These are phyloP conservation scores for Leptogaster cylindrica DNA, from an alignment of 2,888 invertebrate species.

Conservation along the genomic window DNA sequence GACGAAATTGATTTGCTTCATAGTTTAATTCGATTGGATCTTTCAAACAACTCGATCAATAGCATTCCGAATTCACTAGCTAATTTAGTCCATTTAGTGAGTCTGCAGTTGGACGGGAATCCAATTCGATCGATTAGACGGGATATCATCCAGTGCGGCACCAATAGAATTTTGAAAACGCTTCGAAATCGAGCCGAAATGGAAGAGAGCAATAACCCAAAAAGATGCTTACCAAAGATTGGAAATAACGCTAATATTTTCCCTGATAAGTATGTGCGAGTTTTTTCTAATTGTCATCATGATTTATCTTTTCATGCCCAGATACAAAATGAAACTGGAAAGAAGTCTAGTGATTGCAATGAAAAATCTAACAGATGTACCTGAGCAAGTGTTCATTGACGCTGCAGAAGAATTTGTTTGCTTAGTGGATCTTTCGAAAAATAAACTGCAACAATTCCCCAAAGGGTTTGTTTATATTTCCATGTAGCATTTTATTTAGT, in stretches of 20 bases:
- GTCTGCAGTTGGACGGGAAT: constrained; percentile 85
- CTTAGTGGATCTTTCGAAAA: constrained; percentile 82
- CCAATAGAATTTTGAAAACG: constrained; percentile 79
- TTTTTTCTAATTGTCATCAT: background rate
- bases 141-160: constrained; percentile 86
- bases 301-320: constrained; percentile 50
- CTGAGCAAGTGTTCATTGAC: constrained; percentile 73
- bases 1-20: constrained; percentile 78
- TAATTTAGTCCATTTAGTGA: constrained; percentile 77
- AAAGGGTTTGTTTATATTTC: constrained; percentile 64
- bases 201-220: constrained; percentile 49
- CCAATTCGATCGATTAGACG: constrained; percentile 79
- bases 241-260: constrained; percentile 59
- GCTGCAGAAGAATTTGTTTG: constrained; percentile 76
- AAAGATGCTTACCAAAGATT: constrained; percentile 53
- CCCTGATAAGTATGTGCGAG: constrained; percentile 55
- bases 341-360: constrained; percentile 59
- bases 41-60: constrained; percentile 78
- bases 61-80: constrained; percentile 75
- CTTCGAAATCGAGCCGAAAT: constrained; percentile 67
- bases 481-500: constrained; percentile 12
- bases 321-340: constrained; percentile 67
- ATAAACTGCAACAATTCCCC: constrained; percentile 74
- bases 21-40: constrained; percentile 79
- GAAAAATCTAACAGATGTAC: constrained; percentile 70